These are phyloP conservation scores for Drosophila biarmipes DNA, from an alignment of 1,140 invertebrate genomes.

Conservation along the genomic window DNA sequence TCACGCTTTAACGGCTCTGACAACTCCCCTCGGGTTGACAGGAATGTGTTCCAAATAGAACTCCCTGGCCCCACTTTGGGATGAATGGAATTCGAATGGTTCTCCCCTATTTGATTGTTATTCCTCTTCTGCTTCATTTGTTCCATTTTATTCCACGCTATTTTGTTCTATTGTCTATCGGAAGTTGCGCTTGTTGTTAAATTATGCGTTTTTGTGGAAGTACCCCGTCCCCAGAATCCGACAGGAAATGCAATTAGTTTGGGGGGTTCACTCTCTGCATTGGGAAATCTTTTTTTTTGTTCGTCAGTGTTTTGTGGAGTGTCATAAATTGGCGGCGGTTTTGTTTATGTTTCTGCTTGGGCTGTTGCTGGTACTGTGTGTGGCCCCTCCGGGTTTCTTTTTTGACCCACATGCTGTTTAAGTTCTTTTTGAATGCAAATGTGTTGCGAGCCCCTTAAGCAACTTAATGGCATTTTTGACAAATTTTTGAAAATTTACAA, in stretches of 20 bases:
- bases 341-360: slow-evolving; percentile 46
- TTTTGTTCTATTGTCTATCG: slow-evolving; percentile 50
- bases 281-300: slow-evolving; percentile 22
- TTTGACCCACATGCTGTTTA: slow-evolving; percentile 47
- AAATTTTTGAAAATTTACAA: slow-evolving; percentile 59
- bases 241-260: slow-evolving; percentile 63
- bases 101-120: slow-evolving; percentile 34
- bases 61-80: slow-evolving; percentile 16
- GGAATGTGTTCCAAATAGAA: slow-evolving; percentile 45
- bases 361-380: slow-evolving; percentile 35
- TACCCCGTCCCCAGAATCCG: slow-evolving; percentile 9
- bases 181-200: slow-evolving; percentile 54
- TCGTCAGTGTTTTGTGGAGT: slow-evolving; percentile 39
- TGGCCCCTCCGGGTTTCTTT: slow-evolving; percentile 27
- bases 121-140: slow-evolving; percentile 53
- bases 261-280: slow-evolving; percentile 28
- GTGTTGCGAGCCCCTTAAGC: slow-evolving; percentile 22
- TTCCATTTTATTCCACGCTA: slow-evolving; percentile 50
- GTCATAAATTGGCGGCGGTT: slow-evolving; percentile 50
- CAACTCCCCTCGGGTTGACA: slow-evolving; percentile 21
- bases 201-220: slow-evolving; percentile 54
- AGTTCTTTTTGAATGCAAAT: slow-evolving; percentile 38
- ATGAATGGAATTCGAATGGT: slow-evolving; percentile 37
- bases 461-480: slow-evolving; percentile 51
- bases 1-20: slow-evolving; percentile 27